Percentiles rank a stretch among this genome's conserved stretches.
These are phyloP conservation scores for Clinocottus analis DNA, from an alignment of 2,113 vertebrate genomes.

Conservation along the genomic window DNA sequence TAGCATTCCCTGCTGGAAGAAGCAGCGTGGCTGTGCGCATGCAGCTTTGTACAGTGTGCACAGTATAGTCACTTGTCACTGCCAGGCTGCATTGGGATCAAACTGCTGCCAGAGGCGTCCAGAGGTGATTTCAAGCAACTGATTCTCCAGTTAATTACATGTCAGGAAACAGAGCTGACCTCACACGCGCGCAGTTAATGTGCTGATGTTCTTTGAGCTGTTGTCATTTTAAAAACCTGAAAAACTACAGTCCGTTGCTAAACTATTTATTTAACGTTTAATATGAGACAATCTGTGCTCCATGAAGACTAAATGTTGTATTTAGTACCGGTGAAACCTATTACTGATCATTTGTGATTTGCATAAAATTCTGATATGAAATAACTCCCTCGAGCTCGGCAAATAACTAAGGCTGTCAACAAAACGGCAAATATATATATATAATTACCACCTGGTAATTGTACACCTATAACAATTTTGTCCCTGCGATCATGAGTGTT, in stretches of 20 bases:
- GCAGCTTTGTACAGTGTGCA: slow-evolving; percentile 52
- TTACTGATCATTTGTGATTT: slow-evolving; percentile 12
- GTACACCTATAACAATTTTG: too few species aligned
- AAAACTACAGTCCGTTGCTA: background rate
- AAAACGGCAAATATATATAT: background rate
- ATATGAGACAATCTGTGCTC: background rate
- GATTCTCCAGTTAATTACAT: slow-evolving; percentile 68
- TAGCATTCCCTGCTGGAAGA: slow-evolving; percentile 9
- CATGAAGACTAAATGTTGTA: slow-evolving; percentile 8
- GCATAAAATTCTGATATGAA: slow-evolving; percentile 19
- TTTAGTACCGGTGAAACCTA: background rate
- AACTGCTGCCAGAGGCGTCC: slow-evolving; percentile 34
- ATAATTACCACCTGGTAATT: too few species aligned
- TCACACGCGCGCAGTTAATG: slow-evolving; percentile 36
- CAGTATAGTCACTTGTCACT: slow-evolving; percentile 52
- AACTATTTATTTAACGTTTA: slow-evolving; percentile 15
- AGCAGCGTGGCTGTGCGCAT: slow-evolving; percentile 3
- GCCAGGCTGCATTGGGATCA: slow-evolving; percentile 61
- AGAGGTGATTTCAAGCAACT: slow-evolving; percentile 61
- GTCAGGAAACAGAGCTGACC: slow-evolving; percentile 53
- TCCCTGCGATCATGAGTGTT: background rate
- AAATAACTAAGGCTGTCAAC: slow-evolving; percentile 18
- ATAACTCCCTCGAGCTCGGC: background rate
- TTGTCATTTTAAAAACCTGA: slow-evolving; percentile 11
- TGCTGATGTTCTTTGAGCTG: slow-evolving; percentile 36